Base-by-base conservation (phyloP, 2,888 invertebrate genomes). In the Dioctria rufipes region DNA sequence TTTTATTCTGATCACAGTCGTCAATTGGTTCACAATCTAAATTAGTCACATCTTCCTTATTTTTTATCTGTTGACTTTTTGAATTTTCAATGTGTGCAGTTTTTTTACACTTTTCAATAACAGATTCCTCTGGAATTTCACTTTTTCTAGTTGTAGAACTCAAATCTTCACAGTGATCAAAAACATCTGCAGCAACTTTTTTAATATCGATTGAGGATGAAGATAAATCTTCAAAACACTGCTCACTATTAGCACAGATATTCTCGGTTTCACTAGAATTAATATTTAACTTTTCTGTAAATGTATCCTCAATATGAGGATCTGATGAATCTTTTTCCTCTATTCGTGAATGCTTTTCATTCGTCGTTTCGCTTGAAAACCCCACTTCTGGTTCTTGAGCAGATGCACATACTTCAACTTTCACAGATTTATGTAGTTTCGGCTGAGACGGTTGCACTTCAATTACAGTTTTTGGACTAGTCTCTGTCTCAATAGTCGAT, bases 401-500 rank as follows among this genome's bases (percentile, higher is more conserved):
- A 2, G 77, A 51, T 49, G 37, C 58, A 60, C 54, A 83, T 49
- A 86, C 80, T 71, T 83, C 82, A n/a, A 83, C 85, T 81, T 87
- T 84, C 42, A 87, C 82, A n/a, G 85, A 85, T 81, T 87, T 85
- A 37, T 85, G 86, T 8, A 84, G 85, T 81, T 85, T 84, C 5
- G 85, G 85, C 71, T 86, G 86, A 42, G 86, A 87, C 79, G 88
- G 88, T 83, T 88, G 87, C 42, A 88, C 86, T 83, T 88, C 88
- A 78, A 88, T 86, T 2, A 88, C 86, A 82, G 86, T 84, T 67
- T 86, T 85, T 80, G 84, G 85, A 40, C 80, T 77, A 5, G 84
- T 82, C 78, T 87, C 86, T 11, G 85, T 84, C 80, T 86, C 87
- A 54, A 86, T 83, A 80, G 86, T 87, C 3, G 88, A 88, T 54